Percentiles rank a stretch among this genome's conserved stretches.
Conservation (phyloP, 2,797 vertebrate genomes). For the Propithecus perrieri region DNA sequence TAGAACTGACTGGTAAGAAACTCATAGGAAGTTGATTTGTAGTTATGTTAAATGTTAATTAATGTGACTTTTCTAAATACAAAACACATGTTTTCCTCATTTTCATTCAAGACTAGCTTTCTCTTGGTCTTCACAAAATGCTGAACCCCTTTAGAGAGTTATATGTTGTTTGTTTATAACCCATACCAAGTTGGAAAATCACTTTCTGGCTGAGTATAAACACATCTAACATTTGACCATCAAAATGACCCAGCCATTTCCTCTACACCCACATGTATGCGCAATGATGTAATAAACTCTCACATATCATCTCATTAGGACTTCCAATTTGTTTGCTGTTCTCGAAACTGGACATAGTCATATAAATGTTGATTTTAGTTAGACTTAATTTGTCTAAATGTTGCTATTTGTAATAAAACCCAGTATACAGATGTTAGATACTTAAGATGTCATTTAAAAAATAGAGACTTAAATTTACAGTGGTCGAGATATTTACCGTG, state of each 20-base stretch:
- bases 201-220: conserved; percentile 21
- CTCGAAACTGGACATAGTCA: background rate
- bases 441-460: conserved; percentile 53
- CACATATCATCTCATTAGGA: background rate
- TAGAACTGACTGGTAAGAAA: background rate
- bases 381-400: conserved; percentile 43
- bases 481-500: background rate
- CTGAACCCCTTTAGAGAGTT: background rate
- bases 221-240: conserved; percentile 15
- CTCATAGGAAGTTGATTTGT: background rate
- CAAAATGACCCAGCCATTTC: background rate
- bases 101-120: background rate
- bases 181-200: conserved; percentile 5
- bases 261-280: background rate
- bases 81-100: background rate
- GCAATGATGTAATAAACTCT: conserved; percentile 24
- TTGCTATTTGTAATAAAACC: conserved; percentile 41
- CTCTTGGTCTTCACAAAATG: background rate
- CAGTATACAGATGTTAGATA: background rate
- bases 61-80: background rate
- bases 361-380: conserved; percentile 56
- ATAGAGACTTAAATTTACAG: background rate
- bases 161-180: background rate
- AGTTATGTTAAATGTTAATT: conserved; percentile 28
- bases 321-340: conserved; percentile 31